A percentile compares a stretch with the other conserved stretches of the same genome.
Conservation (phyloP, 2,113 vertebrate genomes). For the Pachycephala philippinensis region DNA sequence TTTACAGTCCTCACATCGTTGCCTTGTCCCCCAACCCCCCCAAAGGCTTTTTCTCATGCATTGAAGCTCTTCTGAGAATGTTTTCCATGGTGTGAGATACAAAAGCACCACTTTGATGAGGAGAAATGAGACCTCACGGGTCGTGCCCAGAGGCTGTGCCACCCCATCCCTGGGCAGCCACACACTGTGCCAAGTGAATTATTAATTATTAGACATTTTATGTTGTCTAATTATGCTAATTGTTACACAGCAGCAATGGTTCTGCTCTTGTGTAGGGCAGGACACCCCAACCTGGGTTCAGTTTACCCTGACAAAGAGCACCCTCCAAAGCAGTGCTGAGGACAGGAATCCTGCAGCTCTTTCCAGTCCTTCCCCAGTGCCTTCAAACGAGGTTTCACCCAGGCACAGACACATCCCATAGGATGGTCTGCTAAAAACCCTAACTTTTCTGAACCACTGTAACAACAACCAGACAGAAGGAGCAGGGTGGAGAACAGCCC, state of each 20-base stretch:
- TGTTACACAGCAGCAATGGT: not conserved
- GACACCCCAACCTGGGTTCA: not conserved
- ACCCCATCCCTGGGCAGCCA: not conserved
- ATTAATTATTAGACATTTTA: too few species aligned
- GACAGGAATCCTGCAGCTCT: rapidly evolving
- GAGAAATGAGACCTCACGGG: rapidly evolving
- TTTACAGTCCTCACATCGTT: not conserved
- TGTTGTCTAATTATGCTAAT: too few species aligned
- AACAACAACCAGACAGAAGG: not conserved
- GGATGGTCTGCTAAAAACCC: not conserved
- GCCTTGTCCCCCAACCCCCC: rapidly evolving
- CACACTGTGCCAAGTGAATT: not conserved
- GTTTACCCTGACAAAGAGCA: not conserved
- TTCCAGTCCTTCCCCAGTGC: not conserved
- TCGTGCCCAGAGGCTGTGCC: not conserved
- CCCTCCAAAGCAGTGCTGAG: not conserved
- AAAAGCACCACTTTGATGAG: not conserved
- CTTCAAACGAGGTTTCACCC: not conserved
- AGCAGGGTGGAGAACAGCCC: not conserved
- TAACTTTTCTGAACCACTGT: not conserved
- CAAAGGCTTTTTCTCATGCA: not conserved
- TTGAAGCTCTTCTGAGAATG: not conserved
- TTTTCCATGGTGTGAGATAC: not conserved
- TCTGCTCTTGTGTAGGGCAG: not conserved
- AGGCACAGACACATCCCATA: not conserved